A percentile compares a stretch with the other conserved stretches of the same genome.
Conservation (phyloP, 2,888 invertebrate genomes). For the Tenthredo notha region DNA sequence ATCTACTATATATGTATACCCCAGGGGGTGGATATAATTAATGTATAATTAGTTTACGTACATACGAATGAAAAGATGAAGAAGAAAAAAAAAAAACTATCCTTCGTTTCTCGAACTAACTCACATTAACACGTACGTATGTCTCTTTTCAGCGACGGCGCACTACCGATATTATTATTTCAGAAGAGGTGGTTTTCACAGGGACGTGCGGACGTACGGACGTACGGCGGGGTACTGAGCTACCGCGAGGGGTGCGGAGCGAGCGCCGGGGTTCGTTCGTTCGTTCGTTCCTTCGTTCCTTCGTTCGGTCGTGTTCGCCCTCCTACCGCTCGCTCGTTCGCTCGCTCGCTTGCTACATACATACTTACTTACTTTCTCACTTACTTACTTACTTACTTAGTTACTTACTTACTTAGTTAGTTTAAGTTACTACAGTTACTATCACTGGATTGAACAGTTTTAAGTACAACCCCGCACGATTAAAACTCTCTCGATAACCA, state of each 20-base stretch:
- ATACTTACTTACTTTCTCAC: not conserved
- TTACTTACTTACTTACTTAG: not conserved
- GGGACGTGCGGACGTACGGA: slow-evolving; percentile 38
- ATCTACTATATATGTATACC: no score
- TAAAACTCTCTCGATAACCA: not conserved
- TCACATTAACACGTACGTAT: not conserved
- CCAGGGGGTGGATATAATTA: no score
- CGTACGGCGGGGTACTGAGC: slow-evolving; percentile 41
- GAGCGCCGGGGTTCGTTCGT: slow-evolving; percentile 27
- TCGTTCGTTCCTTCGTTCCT: not conserved
- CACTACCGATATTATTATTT: not conserved
- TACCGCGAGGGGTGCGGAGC: slow-evolving; percentile 17
- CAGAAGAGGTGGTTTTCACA: not conserved
- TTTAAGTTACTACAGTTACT: not conserved
- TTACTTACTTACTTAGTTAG: not conserved
- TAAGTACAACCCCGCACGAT: not conserved
- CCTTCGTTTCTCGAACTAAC: no score
- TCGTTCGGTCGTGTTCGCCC: slow-evolving; percentile 15
- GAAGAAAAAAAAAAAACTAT: no score
- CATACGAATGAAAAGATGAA: no score
- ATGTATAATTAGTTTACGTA: no score
- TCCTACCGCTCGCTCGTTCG: not conserved
- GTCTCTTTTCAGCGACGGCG: not conserved
- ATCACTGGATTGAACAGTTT: not conserved
- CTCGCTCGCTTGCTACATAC: not conserved